Evolutionary conservation across 1,140 invertebrate genomes (phyloP).

Genomic region (Aphelinus certus): DNA sequence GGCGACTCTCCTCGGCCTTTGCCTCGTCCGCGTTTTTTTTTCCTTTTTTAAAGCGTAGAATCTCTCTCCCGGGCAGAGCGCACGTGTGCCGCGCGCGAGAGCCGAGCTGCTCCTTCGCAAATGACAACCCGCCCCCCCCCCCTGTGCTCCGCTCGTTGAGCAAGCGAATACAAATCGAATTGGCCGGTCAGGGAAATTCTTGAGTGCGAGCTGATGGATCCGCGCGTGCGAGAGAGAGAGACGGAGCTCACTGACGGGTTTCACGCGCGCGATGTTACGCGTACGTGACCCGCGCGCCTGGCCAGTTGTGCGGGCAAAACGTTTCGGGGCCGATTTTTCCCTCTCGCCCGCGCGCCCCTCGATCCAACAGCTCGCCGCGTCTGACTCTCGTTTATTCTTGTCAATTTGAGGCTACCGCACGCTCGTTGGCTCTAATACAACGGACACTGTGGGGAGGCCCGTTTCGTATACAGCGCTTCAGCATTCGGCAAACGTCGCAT

Average conservation of each 20-base stretch:
- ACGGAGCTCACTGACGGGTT: constrained; percentile 14
- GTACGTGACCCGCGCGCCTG: constrained; percentile 6
- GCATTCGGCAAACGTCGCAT: too few species aligned
- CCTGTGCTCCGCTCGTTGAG: too few species aligned
- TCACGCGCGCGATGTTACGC: background rate
- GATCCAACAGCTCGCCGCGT: too few species aligned
- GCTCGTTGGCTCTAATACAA: background rate
- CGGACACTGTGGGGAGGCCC: too few species aligned
- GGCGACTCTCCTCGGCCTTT: constrained; percentile 55
- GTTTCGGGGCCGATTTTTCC: constrained; percentile 1
- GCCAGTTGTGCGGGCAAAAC: background rate
- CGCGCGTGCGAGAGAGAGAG: background rate
- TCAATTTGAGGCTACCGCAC: constrained; percentile 1
- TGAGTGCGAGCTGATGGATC: background rate
- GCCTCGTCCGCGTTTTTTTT: constrained; percentile 62
- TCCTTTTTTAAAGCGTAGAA: constrained; percentile 44
- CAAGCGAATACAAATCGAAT: constrained; percentile 56
- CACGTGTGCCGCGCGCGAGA: background rate
- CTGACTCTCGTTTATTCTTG: constrained; percentile 2
- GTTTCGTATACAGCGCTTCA: too few species aligned
- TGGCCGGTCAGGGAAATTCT: constrained; percentile 51
- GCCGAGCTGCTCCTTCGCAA: too few species aligned
- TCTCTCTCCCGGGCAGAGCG: constrained; percentile 31
- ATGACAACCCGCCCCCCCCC: too few species aligned
- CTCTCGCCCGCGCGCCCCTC: background rate